Conservation (phyloP, 2,797 vertebrate genomes). For the Poeciliopsis paucimaculata region DNA sequence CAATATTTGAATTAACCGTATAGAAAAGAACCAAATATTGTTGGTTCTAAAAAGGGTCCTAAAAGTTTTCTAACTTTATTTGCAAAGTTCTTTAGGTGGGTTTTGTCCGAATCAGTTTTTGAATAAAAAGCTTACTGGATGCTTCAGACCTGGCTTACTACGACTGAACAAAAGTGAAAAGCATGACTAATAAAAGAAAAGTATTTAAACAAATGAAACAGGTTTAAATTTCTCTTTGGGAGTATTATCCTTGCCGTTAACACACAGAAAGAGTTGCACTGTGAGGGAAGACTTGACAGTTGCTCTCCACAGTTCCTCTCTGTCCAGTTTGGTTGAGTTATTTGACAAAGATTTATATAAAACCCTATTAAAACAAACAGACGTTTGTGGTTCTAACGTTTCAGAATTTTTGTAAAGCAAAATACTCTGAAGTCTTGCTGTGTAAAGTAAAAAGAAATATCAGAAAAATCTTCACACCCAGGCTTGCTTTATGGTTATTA, state of each 20-base stretch:
- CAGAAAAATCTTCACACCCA: background rate
- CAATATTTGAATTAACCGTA: background rate
- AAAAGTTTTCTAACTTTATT: too few relatives aligned
- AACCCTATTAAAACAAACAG: background rate
- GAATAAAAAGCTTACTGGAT: too few relatives aligned
- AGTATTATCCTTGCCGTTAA: background rate
- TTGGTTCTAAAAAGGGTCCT: too few relatives aligned
- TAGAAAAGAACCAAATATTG: too few relatives aligned
- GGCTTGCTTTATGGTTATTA: slow-evolving; percentile 16
- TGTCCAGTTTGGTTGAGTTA: background rate
- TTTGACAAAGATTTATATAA: background rate
- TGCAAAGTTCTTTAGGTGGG: too few relatives aligned
- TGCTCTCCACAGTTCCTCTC: background rate
- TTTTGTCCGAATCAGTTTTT: too few relatives aligned
- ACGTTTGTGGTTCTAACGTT: background rate
- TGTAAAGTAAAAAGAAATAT: background rate
- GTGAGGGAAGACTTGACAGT: too few relatives aligned
- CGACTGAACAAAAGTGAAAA: too few relatives aligned
- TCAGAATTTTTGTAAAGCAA: background rate
- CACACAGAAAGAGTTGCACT: background rate
- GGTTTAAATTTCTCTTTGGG: background rate
- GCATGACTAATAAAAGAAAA: too few relatives aligned
- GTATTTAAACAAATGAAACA: too few relatives aligned
- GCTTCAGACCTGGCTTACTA: too few relatives aligned
- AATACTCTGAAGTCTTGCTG: background rate